Conservation (phyloP, 2,797 vertebrate genomes). For the Toxotes lorentzi region DNA sequence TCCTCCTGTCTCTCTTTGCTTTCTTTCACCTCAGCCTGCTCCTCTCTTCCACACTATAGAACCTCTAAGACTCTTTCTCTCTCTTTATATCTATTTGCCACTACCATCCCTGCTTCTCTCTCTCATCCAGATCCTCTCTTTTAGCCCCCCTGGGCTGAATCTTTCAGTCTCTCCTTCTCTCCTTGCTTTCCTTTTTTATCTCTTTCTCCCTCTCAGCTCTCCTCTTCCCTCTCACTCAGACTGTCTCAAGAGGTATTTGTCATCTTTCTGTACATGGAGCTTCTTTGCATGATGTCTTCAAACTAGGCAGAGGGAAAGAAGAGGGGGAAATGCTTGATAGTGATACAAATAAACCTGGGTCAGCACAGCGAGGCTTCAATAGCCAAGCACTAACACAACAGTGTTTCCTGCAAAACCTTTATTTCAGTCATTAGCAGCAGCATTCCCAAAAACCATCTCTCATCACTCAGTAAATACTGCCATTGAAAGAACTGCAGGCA, state of each 20-base stretch:
- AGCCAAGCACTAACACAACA: too few species aligned
- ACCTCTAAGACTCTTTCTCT: slow-evolving; percentile 20
- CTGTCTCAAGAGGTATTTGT: slow-evolving; percentile 66
- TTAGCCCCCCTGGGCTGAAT: slow-evolving; percentile 33
- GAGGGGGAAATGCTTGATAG: slow-evolving; percentile 6
- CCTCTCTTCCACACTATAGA: slow-evolving; percentile 24
- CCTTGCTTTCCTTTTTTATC: slow-evolving; percentile 12
- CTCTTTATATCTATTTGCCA: slow-evolving; percentile 31
- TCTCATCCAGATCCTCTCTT: slow-evolving; percentile 59
- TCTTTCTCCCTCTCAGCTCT: slow-evolving; percentile 20
- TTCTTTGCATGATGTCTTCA: slow-evolving; percentile 47
- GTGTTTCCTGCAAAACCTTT: too few species aligned
- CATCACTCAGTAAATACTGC: slow-evolving; percentile 5
- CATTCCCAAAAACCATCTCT: too few species aligned
- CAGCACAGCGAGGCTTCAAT: slow-evolving; percentile 10
- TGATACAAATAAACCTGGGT: slow-evolving; percentile 36
- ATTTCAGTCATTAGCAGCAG: too few species aligned
- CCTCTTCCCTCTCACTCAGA: slow-evolving; percentile 44
- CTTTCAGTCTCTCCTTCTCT: slow-evolving; percentile 34
- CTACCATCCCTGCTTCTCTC: slow-evolving; percentile 42
- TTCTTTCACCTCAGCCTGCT: slow-evolving; percentile 45
- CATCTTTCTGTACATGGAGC: slow-evolving; percentile 39
- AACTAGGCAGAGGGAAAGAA: slow-evolving; percentile 17
- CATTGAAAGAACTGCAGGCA: neutral
- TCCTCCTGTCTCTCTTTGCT: slow-evolving; percentile 36